These are phyloP conservation scores for Periophthalmodon schlosseri DNA, from an alignment of 2,113 vertebrate species.

Conservation along the genomic window DNA sequence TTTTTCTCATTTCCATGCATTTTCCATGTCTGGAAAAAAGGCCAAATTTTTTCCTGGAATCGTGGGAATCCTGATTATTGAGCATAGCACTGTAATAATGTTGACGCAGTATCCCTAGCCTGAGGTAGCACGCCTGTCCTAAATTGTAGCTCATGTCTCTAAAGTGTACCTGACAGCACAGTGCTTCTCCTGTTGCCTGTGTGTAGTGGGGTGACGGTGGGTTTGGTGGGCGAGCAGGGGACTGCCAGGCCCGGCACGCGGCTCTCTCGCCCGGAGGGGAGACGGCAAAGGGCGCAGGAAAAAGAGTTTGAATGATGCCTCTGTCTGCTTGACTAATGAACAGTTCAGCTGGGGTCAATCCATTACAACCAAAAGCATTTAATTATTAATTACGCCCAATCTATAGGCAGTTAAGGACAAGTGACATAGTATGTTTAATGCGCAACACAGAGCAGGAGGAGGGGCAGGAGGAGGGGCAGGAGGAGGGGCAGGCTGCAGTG, in stretches of 20 bases:
- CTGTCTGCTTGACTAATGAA: conserved; percentile 95
- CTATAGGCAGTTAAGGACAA: conserved; percentile 91
- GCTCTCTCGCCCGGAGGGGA: conserved; percentile 51
- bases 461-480: background rate
- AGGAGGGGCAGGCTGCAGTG: conserved; percentile 4
- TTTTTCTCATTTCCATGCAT: too few relatives aligned
- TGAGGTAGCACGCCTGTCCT: background rate
- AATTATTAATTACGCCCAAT: conserved; percentile 99
- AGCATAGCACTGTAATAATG: background rate
- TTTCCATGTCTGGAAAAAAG: too few relatives aligned
- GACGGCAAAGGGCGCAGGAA: conserved; percentile 78
- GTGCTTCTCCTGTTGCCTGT: conserved; percentile 32
- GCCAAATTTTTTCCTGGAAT: too few relatives aligned
- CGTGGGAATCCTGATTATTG: too few relatives aligned
- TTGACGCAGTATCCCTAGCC: background rate
- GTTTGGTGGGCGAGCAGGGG: conserved; percentile 19
- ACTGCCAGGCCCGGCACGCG: conserved; percentile 27
- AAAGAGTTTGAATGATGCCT: conserved; percentile 94
- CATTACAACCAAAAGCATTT: conserved; percentile 95
- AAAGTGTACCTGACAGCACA: conserved; percentile 17
- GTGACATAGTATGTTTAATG: conserved; percentile 89
- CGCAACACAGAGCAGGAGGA: conserved; percentile 59
- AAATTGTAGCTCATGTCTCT: conserved; percentile 4
- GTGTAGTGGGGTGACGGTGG: conserved; percentile 39
- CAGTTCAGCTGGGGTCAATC: conserved; percentile 93